Evolutionary conservation across 2,797 vertebrate genomes (phyloP).

Genomic region (Rhodeus uyekii): DNA sequence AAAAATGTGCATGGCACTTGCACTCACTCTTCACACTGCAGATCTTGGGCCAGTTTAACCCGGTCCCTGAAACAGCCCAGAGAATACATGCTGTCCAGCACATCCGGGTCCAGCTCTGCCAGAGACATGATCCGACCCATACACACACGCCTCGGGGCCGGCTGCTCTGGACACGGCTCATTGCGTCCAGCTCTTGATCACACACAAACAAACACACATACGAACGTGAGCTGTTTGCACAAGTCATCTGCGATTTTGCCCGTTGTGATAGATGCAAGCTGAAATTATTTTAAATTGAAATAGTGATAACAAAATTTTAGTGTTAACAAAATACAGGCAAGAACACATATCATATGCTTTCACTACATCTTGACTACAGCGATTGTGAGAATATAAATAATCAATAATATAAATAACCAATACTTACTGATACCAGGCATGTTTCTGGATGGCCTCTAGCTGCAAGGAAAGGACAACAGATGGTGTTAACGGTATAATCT

Average conservation of each 20-base stretch:
- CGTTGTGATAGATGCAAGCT: background rate
- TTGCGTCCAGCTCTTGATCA: slow-evolving; percentile 52
- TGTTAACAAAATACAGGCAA: background rate
- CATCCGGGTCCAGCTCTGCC: slow-evolving; percentile 91
- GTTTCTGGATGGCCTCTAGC: slow-evolving; percentile 93
- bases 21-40: slow-evolving; percentile 85
- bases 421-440: slow-evolving; percentile 94
- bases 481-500: slow-evolving; percentile 61
- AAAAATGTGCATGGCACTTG: background rate
- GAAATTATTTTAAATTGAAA: background rate
- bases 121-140: slow-evolving; percentile 84
- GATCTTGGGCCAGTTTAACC: slow-evolving; percentile 86
- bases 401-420: slow-evolving; percentile 41
- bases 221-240: background rate
- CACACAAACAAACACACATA: slow-evolving; percentile 36
- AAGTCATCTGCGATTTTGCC: background rate
- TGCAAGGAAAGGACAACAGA: slow-evolving; percentile 72
- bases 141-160: slow-evolving; percentile 85
- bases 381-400: slow-evolving; percentile 1
- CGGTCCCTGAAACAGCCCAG: slow-evolving; percentile 91
- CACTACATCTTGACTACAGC: slow-evolving; percentile 14
- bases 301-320: no score
- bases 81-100: slow-evolving; percentile 93
- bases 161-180: slow-evolving; percentile 65
- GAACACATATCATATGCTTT: slow-evolving; percentile 25